Evolutionary conservation across 2,113 vertebrate species (phyloP).

Genomic region (Zapus hudsonius): DNA sequence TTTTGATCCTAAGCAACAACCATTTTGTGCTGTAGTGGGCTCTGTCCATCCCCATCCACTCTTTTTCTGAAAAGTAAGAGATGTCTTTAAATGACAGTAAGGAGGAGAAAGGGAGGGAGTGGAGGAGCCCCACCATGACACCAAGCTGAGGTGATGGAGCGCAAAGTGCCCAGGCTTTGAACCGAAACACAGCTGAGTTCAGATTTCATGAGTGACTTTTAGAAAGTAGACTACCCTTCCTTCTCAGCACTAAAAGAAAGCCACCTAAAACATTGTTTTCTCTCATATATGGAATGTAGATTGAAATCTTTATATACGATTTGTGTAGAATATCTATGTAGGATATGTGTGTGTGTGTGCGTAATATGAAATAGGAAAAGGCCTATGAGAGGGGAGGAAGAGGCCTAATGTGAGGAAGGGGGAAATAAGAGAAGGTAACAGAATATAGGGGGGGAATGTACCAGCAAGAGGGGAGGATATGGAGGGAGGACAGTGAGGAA

Average conservation of each 20-base stretch:
- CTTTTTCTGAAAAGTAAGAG: neutral
- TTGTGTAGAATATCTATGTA: neutral
- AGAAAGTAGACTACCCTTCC: neutral
- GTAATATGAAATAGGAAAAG: neutral
- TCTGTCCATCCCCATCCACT: neutral
- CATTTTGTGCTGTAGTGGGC: neutral
- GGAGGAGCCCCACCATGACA: neutral
- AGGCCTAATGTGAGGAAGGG: neutral
- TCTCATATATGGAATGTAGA: neutral
- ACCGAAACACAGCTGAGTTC: neutral
- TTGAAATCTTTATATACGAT: neutral
- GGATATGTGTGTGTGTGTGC: too few species aligned
- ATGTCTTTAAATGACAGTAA: neutral
- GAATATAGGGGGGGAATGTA: neutral
- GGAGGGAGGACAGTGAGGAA: too few species aligned
- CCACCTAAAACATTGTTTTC: neutral
- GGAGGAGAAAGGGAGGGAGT: neutral
- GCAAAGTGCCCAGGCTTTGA: neutral
- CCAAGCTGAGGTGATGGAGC: neutral
- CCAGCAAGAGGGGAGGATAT: too few species aligned
- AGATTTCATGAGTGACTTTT: neutral
- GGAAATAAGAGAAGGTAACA: neutral
- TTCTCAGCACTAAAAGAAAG: neutral
- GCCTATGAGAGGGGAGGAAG: neutral
- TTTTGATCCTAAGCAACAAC: neutral